A percentile compares a stretch with the other conserved stretches of the same genome.
Conservation (phyloP, 2,113 vertebrate genomes). For the Thalassarche chlororhynchos region DNA sequence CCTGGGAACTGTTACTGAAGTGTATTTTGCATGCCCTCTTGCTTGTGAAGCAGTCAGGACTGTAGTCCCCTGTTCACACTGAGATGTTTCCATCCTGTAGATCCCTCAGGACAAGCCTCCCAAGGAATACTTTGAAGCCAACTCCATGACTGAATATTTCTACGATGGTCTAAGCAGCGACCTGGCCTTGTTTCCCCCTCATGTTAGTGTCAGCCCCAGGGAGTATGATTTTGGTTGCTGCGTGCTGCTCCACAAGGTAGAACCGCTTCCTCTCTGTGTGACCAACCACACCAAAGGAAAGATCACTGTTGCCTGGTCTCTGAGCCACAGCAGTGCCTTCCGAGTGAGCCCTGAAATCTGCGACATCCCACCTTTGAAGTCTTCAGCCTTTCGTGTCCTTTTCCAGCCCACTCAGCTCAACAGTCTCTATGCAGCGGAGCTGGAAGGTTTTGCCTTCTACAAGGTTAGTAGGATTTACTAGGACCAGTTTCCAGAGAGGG, state of each 20-base stretch:
- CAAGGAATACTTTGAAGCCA: neutral
- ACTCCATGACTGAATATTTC: slow-evolving; percentile 79
- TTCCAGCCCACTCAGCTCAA: slow-evolving; percentile 82
- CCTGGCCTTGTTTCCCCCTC: slow-evolving; percentile 63
- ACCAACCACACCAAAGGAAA: slow-evolving; percentile 87
- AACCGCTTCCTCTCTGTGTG: slow-evolving; percentile 76
- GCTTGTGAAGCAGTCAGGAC: neutral
- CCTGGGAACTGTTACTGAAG: neutral
- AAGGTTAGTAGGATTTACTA: slow-evolving; percentile 75
- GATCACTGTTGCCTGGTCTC: slow-evolving; percentile 86
- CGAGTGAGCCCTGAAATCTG: slow-evolving; percentile 76
- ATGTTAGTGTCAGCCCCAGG: slow-evolving; percentile 75
- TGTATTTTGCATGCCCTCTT: neutral
- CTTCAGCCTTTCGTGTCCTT: slow-evolving; percentile 79
- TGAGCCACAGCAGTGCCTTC: slow-evolving; percentile 73
- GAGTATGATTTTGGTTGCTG: slow-evolving; percentile 85
- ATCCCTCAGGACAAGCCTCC: neutral
- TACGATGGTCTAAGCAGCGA: slow-evolving; percentile 15
- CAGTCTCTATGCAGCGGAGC: slow-evolving; percentile 79
- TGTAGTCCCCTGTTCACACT: neutral
- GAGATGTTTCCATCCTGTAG: slow-evolving; percentile 22
- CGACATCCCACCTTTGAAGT: slow-evolving; percentile 85
- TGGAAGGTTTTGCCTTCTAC: slow-evolving; percentile 89
- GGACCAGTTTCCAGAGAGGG: neutral
- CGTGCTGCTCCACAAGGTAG: neutral